Conservation (phyloP, 2,797 vertebrate genomes). For the Scyliorhinus canicula region DNA sequence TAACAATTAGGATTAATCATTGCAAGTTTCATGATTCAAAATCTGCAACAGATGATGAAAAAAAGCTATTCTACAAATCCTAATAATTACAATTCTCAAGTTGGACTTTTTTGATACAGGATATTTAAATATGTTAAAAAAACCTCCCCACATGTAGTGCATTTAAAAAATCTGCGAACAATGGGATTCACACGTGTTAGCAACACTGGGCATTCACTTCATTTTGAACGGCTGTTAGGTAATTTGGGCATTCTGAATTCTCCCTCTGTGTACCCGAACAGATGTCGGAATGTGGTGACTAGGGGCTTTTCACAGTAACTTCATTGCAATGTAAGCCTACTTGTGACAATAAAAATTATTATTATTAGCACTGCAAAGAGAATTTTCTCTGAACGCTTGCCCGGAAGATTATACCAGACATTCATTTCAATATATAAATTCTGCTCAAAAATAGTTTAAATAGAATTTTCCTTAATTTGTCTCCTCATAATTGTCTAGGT, state of each 20-base stretch:
- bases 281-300: no score
- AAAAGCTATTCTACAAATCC: not conserved
- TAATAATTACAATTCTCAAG: not conserved
- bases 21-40: not conserved
- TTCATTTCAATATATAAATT: not conserved
- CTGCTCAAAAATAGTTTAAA: not conserved
- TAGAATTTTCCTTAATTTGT: not conserved
- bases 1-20: not conserved
- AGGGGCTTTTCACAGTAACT: no score
- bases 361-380: not conserved
- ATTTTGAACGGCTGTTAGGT: no score
- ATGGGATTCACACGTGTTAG: not conserved
- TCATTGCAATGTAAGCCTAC: no score
- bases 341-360: no score
- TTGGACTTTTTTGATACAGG: not conserved
- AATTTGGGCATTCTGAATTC: no score
- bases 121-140: not conserved
- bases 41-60: not conserved
- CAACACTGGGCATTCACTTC: not conserved
- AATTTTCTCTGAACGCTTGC: not conserved
- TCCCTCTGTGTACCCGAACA: no score
- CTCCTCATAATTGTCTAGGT: not conserved
- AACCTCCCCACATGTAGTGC: not conserved
- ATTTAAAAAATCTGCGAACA: not conserved
- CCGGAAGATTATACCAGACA: not conserved